Percentiles rank a stretch among this genome's conserved stretches.
Conservation (phyloP, 2,888 invertebrate genomes). For the Torymus texanus region DNA sequence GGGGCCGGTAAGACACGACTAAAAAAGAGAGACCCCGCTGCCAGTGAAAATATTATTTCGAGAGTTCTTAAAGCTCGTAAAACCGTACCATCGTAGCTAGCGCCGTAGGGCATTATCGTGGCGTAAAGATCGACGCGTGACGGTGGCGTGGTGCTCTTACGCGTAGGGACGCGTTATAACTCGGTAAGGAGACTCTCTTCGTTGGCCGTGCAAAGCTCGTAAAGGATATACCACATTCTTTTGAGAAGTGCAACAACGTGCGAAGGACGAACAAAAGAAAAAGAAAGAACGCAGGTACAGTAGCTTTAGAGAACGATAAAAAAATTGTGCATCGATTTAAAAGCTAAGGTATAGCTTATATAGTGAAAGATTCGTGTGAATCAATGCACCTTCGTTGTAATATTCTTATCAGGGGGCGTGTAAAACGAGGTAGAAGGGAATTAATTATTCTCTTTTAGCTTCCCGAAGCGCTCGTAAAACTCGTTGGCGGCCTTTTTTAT, state of each 20-base stretch:
- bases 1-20: too few species aligned
- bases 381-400: neutral
- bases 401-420: conserved; percentile 17
- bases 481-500: conserved; percentile 1
- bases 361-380: neutral
- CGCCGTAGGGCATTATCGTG: conserved; percentile 15
- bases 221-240: conserved; percentile 1
- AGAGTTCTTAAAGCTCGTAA: too few species aligned
- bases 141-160: neutral
- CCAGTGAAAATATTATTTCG: too few species aligned
- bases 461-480: conserved; percentile 28
- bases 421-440: conserved; percentile 4
- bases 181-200: conserved; percentile 2
- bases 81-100: too few species aligned
- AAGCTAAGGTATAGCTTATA: neutral
- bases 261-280: neutral
- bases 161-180: neutral
- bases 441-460: conserved; percentile 12
- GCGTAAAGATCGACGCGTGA: conserved; percentile 10
- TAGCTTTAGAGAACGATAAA: neutral
- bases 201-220: neutral
- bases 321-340: conserved; percentile 2
- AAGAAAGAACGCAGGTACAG: neutral
- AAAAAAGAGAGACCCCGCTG: too few species aligned
- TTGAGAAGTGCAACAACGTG: conserved; percentile 2